Evolutionary conservation across 2,113 vertebrate genomes (phyloP).

Genomic region (Sylvia atricapilla): DNA sequence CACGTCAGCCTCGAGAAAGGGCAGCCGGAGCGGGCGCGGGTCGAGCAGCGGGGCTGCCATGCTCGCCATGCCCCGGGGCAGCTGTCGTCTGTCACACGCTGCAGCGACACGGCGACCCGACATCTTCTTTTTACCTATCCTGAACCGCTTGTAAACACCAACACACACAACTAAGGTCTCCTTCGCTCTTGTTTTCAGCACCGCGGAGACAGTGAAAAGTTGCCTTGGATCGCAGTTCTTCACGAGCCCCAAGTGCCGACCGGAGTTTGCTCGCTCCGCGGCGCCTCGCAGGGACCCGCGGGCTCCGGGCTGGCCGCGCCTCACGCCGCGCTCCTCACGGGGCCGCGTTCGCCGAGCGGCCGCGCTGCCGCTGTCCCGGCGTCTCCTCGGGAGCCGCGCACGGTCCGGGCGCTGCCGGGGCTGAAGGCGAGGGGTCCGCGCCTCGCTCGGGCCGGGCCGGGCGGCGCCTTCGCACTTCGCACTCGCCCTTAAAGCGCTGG

Average conservation of each 20-base stretch:
- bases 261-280: not conserved
- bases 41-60: conserved; percentile 56
- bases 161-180: not conserved
- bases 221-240: not conserved
- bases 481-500: not conserved
- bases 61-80: conserved; percentile 57
- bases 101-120: conserved; percentile 59
- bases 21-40: conserved; percentile 51
- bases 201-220: not conserved
- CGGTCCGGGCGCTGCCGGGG: not conserved
- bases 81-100: conserved; percentile 51
- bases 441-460: not conserved
- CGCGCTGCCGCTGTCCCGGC: not conserved
- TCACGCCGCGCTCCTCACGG: not conserved
- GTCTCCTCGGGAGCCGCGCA: not conserved
- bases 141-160: conserved; percentile 35
- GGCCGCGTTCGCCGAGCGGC: not conserved
- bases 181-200: not conserved
- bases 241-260: not conserved
- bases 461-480: not conserved
- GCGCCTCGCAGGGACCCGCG: not conserved
- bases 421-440: not conserved
- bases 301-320: not conserved
- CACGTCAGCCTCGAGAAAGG: conserved; percentile 66
- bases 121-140: conserved; percentile 68